Evolutionary conservation across 2,797 vertebrate species (phyloP), one percentile per base, ranked within the genome.

Genomic region (Microctenopoma steveboyesi): DNA sequence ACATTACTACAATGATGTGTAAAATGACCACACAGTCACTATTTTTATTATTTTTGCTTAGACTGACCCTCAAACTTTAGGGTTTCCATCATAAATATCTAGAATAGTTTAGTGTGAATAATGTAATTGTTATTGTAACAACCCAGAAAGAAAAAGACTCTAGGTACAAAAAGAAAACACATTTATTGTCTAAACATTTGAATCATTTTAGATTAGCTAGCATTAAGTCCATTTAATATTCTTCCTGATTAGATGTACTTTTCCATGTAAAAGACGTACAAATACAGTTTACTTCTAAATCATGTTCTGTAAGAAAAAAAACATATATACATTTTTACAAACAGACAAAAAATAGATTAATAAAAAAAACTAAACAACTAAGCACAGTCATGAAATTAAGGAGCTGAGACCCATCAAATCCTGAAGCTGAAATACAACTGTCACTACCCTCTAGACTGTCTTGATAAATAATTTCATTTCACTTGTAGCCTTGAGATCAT

Each of bases 321-420:
- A 77, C 13, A 68, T 87, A 96, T 97, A 92, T 97, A 97, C 96
- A 97, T 96, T 97, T 98, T 91, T 97, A 98, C 96, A 97, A 95
- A 95, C 91, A 92, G 90, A 92, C 89, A 94, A 95, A 94, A 16
- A 89, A 72, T 53, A 94, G 91, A 92, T 91, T 40, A 11, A 40
- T 13, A 62, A 28, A 66, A 58, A 64, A 59, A 64, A 37, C 9
- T 4, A 18, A 48, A 45, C 30, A 64, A 37, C 9, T 4, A 18
- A 48, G 28, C 30, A 69, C 13, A 74, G 87, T 74, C 39, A 47
- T 72, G 68, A 69, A 79, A 79, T 71, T 14, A 69, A 63, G 50
- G 16, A 47, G 69, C 62, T 72, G 64, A 76, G 48, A 73, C 47
- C 27, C 7, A 78, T 35, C 3, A 28, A 73, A 14, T 74, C 53